Base-by-base conservation (phyloP, 2,888 invertebrate genomes). In the Lithophane ornitopus region DNA sequence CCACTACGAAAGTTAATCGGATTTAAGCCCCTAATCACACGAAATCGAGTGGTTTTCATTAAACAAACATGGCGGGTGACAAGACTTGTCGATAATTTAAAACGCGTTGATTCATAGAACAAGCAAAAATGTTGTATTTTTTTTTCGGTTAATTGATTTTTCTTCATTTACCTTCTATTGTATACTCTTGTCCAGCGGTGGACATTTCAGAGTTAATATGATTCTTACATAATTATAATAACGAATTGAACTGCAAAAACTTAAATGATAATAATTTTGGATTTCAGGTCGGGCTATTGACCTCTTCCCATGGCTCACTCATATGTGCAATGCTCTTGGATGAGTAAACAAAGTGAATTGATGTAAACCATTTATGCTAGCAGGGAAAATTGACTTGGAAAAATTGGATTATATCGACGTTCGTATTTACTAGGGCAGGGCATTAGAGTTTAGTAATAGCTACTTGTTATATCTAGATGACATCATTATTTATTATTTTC, bases 1-100 rank as follows among this genome's bases (percentile, higher is more conserved):
- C 58, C 54, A 70, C 73, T 75, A 74, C 67, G 67, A 81, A 87
- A 87, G 78, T 87, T 87, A 82, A 87, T 87, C 82, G 71, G 72
- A 84, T 84, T 87, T 76, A 49, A 79, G 79, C 49, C 76, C 68
- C 70, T 84, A 84, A 87, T 87, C 78, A 80, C 76, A 70, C 46
- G 78, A 69, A 70, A 76, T 77, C 62, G 74, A 86, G 76, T 78
- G 73, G 74, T 78, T 82, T 82, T 74, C 78, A 74, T 68, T 71
- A 71, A 72, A 82, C 77, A 80, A 77, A 80, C 52, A 77, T 58
- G 56, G 61, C 52, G 46, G n/a, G 74, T 80, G 68, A 68, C 66
- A 61, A 68, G 49, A 49, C 65, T 75, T 54, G 46, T 46, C 26
- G 34, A 16, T 19, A 73, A 28, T 73, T 28, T 26, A 6, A 54